Evolutionary conservation across 2,113 vertebrate genomes (phyloP).

Genomic region (Lycaon pictus): DNA sequence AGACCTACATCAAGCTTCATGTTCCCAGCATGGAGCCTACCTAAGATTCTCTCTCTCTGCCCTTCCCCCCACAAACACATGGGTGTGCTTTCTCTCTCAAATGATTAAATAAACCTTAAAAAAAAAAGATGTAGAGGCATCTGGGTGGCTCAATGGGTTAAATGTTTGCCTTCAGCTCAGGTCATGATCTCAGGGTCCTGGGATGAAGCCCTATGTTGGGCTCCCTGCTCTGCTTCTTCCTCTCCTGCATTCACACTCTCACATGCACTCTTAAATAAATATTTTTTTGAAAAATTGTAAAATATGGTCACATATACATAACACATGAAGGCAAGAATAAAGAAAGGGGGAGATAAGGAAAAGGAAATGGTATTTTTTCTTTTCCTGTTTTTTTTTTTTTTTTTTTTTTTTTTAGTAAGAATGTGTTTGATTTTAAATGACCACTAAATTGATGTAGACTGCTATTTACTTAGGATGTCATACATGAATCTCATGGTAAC

Average conservation of each 20-base stretch:
- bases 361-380: background rate
- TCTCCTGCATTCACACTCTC: background rate
- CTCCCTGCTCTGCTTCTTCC: background rate
- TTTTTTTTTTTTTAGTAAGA: background rate
- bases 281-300: background rate
- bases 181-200: background rate
- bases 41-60: background rate
- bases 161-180: background rate
- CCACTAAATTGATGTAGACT: background rate
- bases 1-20: background rate
- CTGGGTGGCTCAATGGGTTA: background rate
- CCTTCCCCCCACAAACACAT: too few relatives aligned
- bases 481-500: background rate
- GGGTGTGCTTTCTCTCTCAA: background rate
- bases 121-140: background rate
- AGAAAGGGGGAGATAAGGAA: background rate
- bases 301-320: background rate
- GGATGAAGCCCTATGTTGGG: background rate
- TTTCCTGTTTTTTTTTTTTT: background rate
- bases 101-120: background rate
- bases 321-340: background rate
- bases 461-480: background rate
- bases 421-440: background rate
- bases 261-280: background rate
- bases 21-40: background rate